Conservation (phyloP, 2,888 invertebrate species). For the Lithophane leautieri region DNA sequence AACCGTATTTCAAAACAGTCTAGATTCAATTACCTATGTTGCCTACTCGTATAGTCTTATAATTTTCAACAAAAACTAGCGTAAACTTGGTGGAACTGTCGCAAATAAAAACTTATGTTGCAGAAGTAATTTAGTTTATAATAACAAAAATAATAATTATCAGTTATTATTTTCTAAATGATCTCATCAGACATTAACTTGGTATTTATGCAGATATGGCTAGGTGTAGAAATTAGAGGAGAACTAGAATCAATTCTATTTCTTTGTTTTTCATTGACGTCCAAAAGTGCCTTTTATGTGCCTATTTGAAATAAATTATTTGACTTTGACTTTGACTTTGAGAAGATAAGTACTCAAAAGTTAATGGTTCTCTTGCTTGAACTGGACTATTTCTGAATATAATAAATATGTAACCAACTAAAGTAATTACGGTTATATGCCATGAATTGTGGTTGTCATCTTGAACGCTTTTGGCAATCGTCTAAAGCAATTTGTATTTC, state of each 20-base stretch:
- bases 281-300: too few relatives aligned
- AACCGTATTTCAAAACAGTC: slow-evolving; percentile 23
- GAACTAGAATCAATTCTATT: too few relatives aligned
- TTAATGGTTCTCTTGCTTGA: slow-evolving; percentile 2
- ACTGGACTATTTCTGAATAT: slow-evolving; percentile 20
- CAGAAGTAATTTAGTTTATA: slow-evolving; percentile 22
- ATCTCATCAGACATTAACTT: slow-evolving; percentile 4
- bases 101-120: slow-evolving; percentile 11
- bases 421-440: slow-evolving; percentile 32
- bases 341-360: not conserved
- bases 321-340: too few relatives aligned
- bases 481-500: slow-evolving; percentile 27
- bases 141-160: slow-evolving; percentile 14
- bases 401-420: slow-evolving; percentile 23
- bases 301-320: too few relatives aligned
- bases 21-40: slow-evolving; percentile 7
- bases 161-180: slow-evolving; percentile 10
- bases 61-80: slow-evolving; percentile 6
- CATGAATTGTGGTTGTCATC: slow-evolving; percentile 23
- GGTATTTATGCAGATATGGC: not conserved
- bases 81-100: slow-evolving; percentile 2
- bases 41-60: slow-evolving; percentile 1
- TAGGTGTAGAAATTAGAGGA: slow-evolving; percentile 12
- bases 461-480: slow-evolving; percentile 41
- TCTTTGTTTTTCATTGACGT: too few relatives aligned